A percentile compares a stretch with the other conserved stretches of the same genome.
Conservation (phyloP, 2,113 vertebrate species). For the Microtus richardsoni region DNA sequence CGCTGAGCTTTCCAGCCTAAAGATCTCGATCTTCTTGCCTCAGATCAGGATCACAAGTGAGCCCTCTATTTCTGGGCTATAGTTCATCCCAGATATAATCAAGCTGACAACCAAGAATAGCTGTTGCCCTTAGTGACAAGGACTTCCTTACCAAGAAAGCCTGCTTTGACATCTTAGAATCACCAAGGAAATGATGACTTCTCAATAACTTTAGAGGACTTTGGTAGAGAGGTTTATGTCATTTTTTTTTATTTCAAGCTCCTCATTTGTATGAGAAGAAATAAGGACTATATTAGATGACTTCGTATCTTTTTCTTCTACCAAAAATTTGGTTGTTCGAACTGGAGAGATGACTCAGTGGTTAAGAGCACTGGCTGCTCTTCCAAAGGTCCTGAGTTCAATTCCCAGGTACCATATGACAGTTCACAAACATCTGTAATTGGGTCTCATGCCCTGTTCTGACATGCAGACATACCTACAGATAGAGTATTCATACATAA, state of each 20-base stretch:
- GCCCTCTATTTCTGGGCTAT: too few species aligned
- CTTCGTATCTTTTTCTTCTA: background rate
- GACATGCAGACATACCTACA: too few species aligned
- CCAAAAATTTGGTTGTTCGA: background rate
- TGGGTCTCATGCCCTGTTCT: background rate
- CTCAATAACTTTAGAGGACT: background rate
- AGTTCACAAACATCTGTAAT: background rate
- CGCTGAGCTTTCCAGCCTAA: too few species aligned
- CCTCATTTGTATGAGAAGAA: background rate
- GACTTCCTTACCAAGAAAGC: background rate
- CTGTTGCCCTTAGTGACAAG: background rate
- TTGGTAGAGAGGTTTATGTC: background rate
- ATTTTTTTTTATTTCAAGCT: background rate
- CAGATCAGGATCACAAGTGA: too few species aligned
- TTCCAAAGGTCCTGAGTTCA: background rate
- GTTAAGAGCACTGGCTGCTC: too few species aligned
- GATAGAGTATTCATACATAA: background rate
- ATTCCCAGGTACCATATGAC: background rate
- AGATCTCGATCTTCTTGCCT: too few species aligned
- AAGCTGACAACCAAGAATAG: too few species aligned
- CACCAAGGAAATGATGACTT: background rate
- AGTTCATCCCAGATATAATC: too few species aligned
- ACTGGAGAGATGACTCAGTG: too few species aligned
- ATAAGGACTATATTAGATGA: background rate
- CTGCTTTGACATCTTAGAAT: background rate